Base-by-base conservation (phyloP, 2,888 invertebrate species). In the Steinernema scapterisci region DNA sequence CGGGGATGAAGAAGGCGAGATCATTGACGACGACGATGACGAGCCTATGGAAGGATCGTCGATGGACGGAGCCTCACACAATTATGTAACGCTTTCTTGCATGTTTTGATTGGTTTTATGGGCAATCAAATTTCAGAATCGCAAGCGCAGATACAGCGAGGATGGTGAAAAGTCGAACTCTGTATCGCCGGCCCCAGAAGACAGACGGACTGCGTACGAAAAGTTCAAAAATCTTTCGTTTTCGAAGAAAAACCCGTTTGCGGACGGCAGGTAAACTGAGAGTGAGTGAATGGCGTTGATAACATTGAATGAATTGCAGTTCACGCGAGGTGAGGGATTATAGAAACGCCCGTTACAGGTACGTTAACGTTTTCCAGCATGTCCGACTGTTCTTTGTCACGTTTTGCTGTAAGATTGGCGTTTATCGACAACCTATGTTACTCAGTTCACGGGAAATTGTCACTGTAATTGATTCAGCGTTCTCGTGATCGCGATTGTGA, bases 1-100 rank as follows among this genome's bases (percentile, higher is more conserved):
- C 9, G 63, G 63, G 63, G 63, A 63, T 13, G 63, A 63, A 13
- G 63, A 63, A 27, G 63, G 63, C 19, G 63, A 63, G 19, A 63
- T 63, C 27, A 25, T 63, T 2, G 63, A 52, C 23, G 52, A 52
- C 52, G 52, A 38, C 38, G n/a, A 44, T 44, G 48, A 63, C 27
- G 63, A 63, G 25, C 63, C 63, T 5, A 54, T 54, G 31, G 63
- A 63, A 27, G 31, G 63, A 2, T 31, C 63, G 2, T 63, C 63
- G 1, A 9, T 63, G 25, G 31, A 27, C 13, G 1, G 5, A 9
- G 3, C 38, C 5, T 6, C 38, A 38, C 5, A 38, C 38, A 38
- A n/a, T n/a, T n/a, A n/a, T n/a, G n/a, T n/a, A n/a, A n/a, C n/a
- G n/a, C n/a, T n/a, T n/a, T n/a, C n/a, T n/a, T n/a, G n/a, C n/a